phyloP scores from a whole-genome alignment of 2,113 vertebrate genomes.

The Gnathonemus longibarbis region DNA sequence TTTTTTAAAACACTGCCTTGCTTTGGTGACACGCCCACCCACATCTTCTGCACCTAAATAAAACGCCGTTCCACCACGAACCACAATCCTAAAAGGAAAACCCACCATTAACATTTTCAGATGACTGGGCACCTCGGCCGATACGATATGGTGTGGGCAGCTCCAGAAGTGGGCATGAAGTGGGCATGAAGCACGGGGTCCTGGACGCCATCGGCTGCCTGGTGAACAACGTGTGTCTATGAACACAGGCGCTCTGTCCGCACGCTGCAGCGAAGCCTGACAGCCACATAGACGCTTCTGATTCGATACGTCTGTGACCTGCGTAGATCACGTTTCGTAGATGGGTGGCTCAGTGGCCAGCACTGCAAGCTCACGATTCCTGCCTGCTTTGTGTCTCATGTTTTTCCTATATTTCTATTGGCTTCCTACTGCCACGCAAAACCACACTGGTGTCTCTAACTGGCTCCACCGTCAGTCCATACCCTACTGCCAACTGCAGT shows the following conservation, averaged over 20 bases:
- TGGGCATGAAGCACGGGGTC: background rate
- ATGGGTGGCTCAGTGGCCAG: background rate
- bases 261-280: background rate
- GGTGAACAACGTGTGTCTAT: background rate
- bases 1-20: background rate
- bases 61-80: background rate
- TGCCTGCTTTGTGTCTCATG: background rate
- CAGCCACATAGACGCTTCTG: background rate
- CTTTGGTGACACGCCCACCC: background rate
- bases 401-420: background rate
- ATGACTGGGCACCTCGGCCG: background rate
- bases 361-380: background rate
- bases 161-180: background rate
- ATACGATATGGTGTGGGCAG: background rate
- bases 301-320: background rate
- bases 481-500: background rate
- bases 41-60: background rate
- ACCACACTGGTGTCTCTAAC: background rate
- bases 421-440: background rate
- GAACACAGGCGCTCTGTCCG: background rate
- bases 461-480: background rate
- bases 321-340: background rate
- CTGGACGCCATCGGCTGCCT: background rate
- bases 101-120: background rate
- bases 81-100: background rate